Conservation (phyloP, 2,113 vertebrate genomes). For the Brachyhypopomus occidentalis region DNA sequence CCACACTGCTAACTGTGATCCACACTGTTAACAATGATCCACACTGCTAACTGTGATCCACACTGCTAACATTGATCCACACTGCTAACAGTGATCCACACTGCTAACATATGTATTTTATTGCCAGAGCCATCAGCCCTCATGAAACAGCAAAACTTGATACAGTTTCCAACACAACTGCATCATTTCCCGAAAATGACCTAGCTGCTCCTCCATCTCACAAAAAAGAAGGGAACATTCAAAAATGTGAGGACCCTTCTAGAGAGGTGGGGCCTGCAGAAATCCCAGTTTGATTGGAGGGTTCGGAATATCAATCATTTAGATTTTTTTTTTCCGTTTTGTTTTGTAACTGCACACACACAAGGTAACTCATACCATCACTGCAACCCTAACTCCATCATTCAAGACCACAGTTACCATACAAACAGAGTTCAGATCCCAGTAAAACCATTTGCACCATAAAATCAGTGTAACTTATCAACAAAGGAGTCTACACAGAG, state of each 20-base stretch:
- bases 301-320: background rate
- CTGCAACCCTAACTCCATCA: constrained; percentile 5
- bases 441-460: background rate
- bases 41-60: too few relatives aligned
- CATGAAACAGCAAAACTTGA: background rate
- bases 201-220: background rate
- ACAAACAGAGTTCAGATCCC: background rate
- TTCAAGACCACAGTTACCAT: background rate
- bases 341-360: too few relatives aligned
- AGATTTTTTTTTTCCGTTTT: too few relatives aligned
- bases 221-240: background rate
- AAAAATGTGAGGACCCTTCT: background rate
- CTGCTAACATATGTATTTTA: too few relatives aligned
- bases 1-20: too few relatives aligned
- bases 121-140: background rate
- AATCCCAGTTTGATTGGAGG: background rate
- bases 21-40: too few relatives aligned
- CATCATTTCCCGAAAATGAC: background rate
- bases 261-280: too few relatives aligned
- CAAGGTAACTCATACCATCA: constrained; percentile 8
- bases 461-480: background rate
- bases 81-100: too few relatives aligned
- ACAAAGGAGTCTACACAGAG: background rate
- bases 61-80: too few relatives aligned
- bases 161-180: background rate